Percentiles rank a stretch among this genome's conserved stretches.
phyloP scores from a whole-genome alignment of 2,113 vertebrate species.

The Neopipo cinnamomea region DNA sequence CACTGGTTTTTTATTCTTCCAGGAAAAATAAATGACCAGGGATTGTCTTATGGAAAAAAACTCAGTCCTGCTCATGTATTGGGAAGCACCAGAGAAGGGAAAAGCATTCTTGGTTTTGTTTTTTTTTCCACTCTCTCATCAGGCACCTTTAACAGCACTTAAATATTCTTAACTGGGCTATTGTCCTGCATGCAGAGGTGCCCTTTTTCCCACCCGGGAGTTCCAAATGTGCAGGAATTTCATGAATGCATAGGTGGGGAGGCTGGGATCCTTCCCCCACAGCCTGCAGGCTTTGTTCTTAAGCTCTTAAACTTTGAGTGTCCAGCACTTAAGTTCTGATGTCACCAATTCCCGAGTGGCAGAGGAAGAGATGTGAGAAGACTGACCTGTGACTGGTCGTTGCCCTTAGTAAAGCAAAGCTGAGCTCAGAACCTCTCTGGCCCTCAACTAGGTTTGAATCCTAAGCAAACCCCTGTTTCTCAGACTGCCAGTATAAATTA shows the following conservation, averaged over 20 bases:
- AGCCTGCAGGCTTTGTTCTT: not conserved
- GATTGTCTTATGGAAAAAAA: not conserved
- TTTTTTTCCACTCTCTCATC: not conserved
- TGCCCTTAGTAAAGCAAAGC: not conserved
- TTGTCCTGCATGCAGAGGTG: not conserved
- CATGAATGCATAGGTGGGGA: not conserved
- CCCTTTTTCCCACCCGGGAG: not conserved
- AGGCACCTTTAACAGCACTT: not conserved
- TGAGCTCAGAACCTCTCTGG: not conserved
- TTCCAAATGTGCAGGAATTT: conserved; percentile 18
- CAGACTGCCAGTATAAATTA: not conserved
- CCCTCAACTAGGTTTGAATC: not conserved
- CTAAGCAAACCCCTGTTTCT: not conserved
- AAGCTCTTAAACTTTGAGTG: not conserved
- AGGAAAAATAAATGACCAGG: not conserved
- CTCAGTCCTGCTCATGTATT: fast-evolving
- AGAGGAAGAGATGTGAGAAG: not conserved
- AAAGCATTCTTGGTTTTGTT: not conserved
- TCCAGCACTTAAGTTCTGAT: not conserved
- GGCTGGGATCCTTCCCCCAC: not conserved
- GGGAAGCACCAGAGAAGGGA: not conserved
- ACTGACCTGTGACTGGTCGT: not conserved
- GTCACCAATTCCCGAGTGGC: not conserved
- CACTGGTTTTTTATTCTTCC: not conserved
- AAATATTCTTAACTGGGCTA: not conserved